phyloP scores from a whole-genome alignment of 2,113 vertebrate species.

The Loxodonta africana region DNA sequence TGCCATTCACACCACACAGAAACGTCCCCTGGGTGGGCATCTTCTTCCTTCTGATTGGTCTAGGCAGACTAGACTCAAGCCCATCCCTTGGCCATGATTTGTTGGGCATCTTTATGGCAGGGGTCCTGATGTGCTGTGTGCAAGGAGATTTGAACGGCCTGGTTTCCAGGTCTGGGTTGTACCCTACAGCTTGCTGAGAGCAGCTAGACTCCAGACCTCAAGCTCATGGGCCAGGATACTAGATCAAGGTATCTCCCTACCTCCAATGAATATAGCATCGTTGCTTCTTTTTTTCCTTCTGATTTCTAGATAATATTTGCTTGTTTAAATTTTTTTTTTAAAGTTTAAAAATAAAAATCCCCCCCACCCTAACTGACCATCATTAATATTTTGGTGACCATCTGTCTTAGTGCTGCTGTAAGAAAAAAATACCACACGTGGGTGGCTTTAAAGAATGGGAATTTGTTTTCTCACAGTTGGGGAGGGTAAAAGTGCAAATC shows the following conservation, averaged over 20 bases:
- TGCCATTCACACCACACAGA: neutral
- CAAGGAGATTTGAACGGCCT: neutral
- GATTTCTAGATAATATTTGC: neutral
- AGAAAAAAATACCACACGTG: no score
- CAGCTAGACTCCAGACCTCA: neutral
- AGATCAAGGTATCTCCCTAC: neutral
- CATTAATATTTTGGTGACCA: neutral
- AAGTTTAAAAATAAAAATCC: neutral
- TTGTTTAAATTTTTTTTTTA: neutral
- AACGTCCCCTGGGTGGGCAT: neutral
- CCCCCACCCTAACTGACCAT: neutral
- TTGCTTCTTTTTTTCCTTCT: neutral
- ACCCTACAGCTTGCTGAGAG: neutral
- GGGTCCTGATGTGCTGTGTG: neutral
- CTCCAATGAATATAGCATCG: neutral
- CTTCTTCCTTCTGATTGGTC: neutral
- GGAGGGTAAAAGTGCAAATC: no score
- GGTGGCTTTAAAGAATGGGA: no score
- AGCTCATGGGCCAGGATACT: neutral
- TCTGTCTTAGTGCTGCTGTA: neutral
- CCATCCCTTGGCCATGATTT: neutral
- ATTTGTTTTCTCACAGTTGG: no score
- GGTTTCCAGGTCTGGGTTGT: neutral
- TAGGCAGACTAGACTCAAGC: neutral
- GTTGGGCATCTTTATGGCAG: neutral